phyloP scores from a whole-genome alignment of 2,888 invertebrate genomes.

The Trichopria drosophilae region DNA sequence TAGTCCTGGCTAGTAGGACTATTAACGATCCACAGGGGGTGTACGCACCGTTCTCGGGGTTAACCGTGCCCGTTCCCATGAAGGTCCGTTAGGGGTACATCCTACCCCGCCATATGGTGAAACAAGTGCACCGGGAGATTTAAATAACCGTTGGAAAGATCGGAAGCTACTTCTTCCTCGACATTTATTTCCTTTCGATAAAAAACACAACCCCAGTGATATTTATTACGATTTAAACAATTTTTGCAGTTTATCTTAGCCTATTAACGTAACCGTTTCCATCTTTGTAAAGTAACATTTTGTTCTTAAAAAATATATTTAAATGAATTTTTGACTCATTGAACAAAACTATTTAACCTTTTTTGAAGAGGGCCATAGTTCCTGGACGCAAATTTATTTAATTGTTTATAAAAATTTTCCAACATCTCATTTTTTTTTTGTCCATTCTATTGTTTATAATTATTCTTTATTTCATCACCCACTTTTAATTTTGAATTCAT shows the following conservation, averaged over 20 bases:
- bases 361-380: too few species aligned
- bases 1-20: constrained; percentile 46
- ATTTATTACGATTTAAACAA: too few species aligned
- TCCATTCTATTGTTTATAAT: not conserved
- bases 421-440: not conserved
- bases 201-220: not conserved
- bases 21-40: constrained; percentile 46
- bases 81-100: constrained; percentile 56
- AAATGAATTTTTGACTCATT: too few species aligned
- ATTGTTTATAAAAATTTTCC: not conserved
- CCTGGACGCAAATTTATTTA: not conserved
- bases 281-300: too few species aligned
- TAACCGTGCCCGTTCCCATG: constrained; percentile 57
- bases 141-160: constrained; percentile 56
- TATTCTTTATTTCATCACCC: too few species aligned
- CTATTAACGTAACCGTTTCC: too few species aligned
- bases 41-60: too few species aligned
- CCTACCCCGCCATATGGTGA: constrained; percentile 25
- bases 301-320: too few species aligned
- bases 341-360: too few species aligned
- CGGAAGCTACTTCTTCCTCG: constrained; percentile 23
- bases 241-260: too few species aligned
- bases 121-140: constrained; percentile 57
- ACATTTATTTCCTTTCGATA: not conserved
- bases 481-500: too few species aligned